A percentile compares a stretch with the other conserved stretches of the same genome.
phyloP scores from a whole-genome alignment of 2,888 invertebrate genomes.

The Tetanocera ferruginea region DNA sequence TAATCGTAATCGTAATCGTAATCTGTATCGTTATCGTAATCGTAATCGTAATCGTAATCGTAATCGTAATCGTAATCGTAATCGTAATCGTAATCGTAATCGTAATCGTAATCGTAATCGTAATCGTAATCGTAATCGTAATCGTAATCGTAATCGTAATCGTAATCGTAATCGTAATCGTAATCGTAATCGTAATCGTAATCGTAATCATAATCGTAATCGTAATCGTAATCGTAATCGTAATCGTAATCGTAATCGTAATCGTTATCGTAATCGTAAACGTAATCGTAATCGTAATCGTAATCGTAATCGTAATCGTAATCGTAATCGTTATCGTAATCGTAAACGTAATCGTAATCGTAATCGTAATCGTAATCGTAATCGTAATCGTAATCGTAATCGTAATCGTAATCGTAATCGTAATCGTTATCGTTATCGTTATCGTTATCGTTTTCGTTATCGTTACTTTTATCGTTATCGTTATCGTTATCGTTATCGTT shows the following conservation, averaged over 20 bases:
- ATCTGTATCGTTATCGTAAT: too few species aligned
- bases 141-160: background rate
- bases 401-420: background rate
- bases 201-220: constrained; percentile 6
- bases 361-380: background rate
- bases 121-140: too few species aligned
- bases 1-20: too few species aligned
- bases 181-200: too few species aligned
- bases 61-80: too few species aligned
- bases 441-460: background rate
- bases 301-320: background rate
- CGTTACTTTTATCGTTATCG: constrained; percentile 4
- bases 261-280: background rate
- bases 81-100: too few species aligned
- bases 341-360: background rate
- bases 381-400: constrained; percentile 2
- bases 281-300: constrained; percentile 1
- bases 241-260: background rate
- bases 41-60: too few species aligned
- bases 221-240: constrained; percentile 1
- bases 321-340: background rate
- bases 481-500: constrained; percentile 9
- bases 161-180: too few species aligned
- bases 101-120: too few species aligned
- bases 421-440: background rate